phyloP scores from a whole-genome alignment of 2,797 vertebrate genomes.

The Molossus alvarezi region DNA sequence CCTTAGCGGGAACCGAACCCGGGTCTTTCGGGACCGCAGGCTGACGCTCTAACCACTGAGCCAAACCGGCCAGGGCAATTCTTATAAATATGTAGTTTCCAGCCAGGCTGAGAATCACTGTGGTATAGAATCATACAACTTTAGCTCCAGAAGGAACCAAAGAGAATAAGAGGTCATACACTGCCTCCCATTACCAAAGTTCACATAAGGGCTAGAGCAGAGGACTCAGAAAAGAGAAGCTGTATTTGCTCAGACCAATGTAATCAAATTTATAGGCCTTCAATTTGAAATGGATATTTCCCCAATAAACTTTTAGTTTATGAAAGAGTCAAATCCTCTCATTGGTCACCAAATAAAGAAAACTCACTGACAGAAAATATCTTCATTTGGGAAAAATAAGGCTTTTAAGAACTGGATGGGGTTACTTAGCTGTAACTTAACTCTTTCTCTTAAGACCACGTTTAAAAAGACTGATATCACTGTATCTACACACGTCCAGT shows the following conservation, averaged over 20 bases:
- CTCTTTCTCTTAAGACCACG: background rate
- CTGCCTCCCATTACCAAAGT: background rate
- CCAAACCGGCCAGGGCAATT: too few species aligned
- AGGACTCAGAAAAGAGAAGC: background rate
- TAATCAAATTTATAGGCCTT: background rate
- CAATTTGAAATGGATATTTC: constrained; percentile 1
- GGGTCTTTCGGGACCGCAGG: too few species aligned
- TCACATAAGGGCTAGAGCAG: background rate
- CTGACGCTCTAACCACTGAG: too few species aligned
- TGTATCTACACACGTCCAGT: background rate
- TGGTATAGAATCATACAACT: background rate
- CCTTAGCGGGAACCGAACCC: too few species aligned
- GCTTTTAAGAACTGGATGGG: background rate
- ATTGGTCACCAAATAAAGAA: background rate
- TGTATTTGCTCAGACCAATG: background rate
- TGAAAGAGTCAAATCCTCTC: background rate
- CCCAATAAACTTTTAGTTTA: background rate
- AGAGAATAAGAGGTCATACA: background rate
- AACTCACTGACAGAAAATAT: background rate
- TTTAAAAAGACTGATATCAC: background rate
- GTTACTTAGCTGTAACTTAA: background rate
- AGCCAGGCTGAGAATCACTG: background rate
- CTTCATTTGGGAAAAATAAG: background rate
- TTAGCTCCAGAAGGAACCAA: background rate
- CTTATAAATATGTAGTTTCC: background rate